phyloP scores from a whole-genome alignment of 2,113 vertebrate species.

The Elaphurus davidianus region DNA sequence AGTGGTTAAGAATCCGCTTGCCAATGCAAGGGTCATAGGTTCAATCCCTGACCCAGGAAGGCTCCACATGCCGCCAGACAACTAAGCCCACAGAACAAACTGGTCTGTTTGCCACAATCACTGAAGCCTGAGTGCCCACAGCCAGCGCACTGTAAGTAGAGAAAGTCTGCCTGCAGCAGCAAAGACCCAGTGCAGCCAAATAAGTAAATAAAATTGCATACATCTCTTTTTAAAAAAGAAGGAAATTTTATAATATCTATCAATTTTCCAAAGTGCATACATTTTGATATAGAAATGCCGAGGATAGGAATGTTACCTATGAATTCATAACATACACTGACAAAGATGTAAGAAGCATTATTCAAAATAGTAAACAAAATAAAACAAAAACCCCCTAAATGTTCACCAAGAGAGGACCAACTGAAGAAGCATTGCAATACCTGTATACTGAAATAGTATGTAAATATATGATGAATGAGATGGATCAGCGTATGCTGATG shows the following conservation, averaged over 20 bases:
- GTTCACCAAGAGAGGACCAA: background rate
- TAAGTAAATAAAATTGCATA: background rate
- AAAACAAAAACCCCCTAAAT: background rate
- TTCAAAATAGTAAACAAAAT: background rate
- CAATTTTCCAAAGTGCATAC: background rate
- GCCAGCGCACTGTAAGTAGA: accelerated
- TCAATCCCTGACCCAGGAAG: background rate
- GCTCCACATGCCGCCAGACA: background rate
- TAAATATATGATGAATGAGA: background rate
- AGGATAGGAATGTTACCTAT: background rate
- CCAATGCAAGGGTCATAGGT: background rate
- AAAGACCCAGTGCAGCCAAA: background rate
- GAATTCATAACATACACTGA: background rate
- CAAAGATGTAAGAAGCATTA: background rate
- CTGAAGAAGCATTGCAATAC: background rate
- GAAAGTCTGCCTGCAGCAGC: background rate
- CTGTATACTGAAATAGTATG: background rate
- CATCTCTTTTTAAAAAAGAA: background rate
- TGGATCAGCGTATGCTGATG: background rate
- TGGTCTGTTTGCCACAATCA: background rate
- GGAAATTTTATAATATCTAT: background rate
- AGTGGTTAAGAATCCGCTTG: background rate
- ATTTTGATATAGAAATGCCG: background rate
- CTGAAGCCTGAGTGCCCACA: background rate
- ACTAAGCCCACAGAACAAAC: background rate